Conservation (phyloP, 2,113 vertebrate species). For the Pelobates fuscus region DNA sequence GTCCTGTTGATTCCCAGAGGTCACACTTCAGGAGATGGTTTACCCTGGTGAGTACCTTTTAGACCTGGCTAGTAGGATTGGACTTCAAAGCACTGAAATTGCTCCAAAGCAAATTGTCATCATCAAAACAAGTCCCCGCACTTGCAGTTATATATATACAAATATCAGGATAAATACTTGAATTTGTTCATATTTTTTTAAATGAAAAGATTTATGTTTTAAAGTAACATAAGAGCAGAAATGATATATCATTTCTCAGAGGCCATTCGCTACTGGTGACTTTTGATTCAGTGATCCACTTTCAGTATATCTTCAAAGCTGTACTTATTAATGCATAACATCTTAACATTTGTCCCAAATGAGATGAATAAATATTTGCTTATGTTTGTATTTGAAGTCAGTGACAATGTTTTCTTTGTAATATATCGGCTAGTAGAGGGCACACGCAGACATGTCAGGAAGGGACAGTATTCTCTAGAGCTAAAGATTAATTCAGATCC, state of each 20-base stretch:
- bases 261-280: not conserved
- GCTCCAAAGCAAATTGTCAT: too few species aligned
- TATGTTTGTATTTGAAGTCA: slow-evolving; percentile 33
- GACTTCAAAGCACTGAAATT: too few species aligned
- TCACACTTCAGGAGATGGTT: too few species aligned
- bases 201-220: not conserved
- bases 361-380: slow-evolving; percentile 39
- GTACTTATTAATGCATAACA: slow-evolving; percentile 21
- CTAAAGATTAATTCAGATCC: slow-evolving; percentile 46
- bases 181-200: too few species aligned
- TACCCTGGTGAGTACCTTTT: too few species aligned
- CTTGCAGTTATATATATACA: too few species aligned
- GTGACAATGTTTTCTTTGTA: slow-evolving; percentile 45
- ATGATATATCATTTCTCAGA: not conserved
- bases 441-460: slow-evolving; percentile 46
- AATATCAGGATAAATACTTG: too few species aligned
- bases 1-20: too few species aligned
- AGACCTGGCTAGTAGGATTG: too few species aligned
- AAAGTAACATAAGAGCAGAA: not conserved
- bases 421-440: slow-evolving; percentile 39
- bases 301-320: slow-evolving; percentile 5
- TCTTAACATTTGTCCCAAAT: slow-evolving; percentile 31
- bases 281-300: slow-evolving; percentile 5
- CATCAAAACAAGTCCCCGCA: too few species aligned
- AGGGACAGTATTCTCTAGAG: slow-evolving; percentile 45